Evolutionary conservation across 2,888 invertebrate species (phyloP), one percentile per base, ranked within the genome.

Genomic region (Carcina quercana): DNA sequence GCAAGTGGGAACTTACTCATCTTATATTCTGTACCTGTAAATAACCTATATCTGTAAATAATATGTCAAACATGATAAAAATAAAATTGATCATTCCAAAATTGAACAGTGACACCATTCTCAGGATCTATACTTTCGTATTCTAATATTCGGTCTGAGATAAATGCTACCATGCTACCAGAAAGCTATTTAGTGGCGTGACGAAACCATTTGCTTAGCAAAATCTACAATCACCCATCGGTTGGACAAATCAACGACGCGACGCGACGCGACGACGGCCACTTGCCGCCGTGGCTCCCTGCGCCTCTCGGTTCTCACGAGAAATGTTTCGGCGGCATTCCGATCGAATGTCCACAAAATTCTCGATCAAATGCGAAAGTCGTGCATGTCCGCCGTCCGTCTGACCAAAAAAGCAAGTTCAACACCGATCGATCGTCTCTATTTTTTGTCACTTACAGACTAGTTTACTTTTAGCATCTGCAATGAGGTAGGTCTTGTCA

Each of bases 151-250:
- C 43, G 50, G 44, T 48, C 50, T 45, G 11, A 5, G 11, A 11
- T 56, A 66, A 69, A 71, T 72, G n/a, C n/a, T n/a, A n/a, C n/a
- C n/a, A n/a, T 70, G 66, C 61, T 71, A 73, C 65, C 68, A 65
- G 74, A 75, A 69, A 73, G 68, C 59, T 61, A 60, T 64, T 67
- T 66, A 69, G 54, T 53, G 56, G 70, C 72, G 69, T 71, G 60
- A 55, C 79, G 62, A 79, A 80, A 75, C 60, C 66, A 71, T 80
- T 80, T 73, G 68, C 60, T 72, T 73, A 65, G 75, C 59, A 74
- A 82, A 80, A 72, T 72, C 62, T 56, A 69, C 70, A 73, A 70
- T 70, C 69, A 68, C 63, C 68, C 62, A 66, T 64, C 58, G 63
- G 66, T 67, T 70, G 54, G 64, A 51, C 50, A 56, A 53, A 49